Evolutionary conservation across 2,888 invertebrate species (phyloP), one percentile per base, ranked within the genome.

Genomic region (Apotomis turbidana): DNA sequence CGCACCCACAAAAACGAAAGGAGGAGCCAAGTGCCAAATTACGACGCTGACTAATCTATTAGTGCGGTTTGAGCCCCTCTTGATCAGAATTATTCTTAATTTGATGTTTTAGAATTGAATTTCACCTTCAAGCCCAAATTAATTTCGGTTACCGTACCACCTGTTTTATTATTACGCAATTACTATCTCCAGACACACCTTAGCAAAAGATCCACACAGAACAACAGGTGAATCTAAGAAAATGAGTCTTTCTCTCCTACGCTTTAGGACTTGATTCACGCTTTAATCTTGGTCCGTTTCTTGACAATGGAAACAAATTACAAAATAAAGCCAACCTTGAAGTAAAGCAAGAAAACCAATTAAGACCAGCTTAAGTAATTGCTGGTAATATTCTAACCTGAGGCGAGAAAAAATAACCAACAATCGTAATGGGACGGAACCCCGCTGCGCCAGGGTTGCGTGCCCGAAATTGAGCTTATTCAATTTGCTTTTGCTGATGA

Each of bases 301-400:
- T 61, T 57, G 5, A 67, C 55, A 71, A 71, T 67, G 66, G 67
- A 71, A 71, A 67, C 71, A 54, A 71, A 71, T 71, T 71, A 57
- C 55, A 57, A 71, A 67, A 61, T 71, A 71, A 67, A 71, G 51
- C 55, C 13, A 44, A 15, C 55, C 54, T 49, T 12, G n/a, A 36
- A 44, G 64, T 70, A 71, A 57, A 61, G 66, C 66, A 66, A 71
- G 61, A 55, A 61, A 67, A 71, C 55, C 67, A 67, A 71, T 71
- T 71, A 71, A 67, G 71, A 54, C 15, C 5, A 63, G 15, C 63
- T 61, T 55, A 61, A 67, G 71, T 71, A 71, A 71, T 71, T 71
- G 71, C 61, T 38, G 12, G 67, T 66, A 57, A 67, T 71, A 58
- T 58, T 52, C 27, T 10, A 44, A 57, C 57, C 57, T 57, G 4